Evolutionary conservation across 1,140 invertebrate genomes (phyloP), one percentile per base, ranked within the genome.

Genomic region (Bacillus rossius): DNA sequence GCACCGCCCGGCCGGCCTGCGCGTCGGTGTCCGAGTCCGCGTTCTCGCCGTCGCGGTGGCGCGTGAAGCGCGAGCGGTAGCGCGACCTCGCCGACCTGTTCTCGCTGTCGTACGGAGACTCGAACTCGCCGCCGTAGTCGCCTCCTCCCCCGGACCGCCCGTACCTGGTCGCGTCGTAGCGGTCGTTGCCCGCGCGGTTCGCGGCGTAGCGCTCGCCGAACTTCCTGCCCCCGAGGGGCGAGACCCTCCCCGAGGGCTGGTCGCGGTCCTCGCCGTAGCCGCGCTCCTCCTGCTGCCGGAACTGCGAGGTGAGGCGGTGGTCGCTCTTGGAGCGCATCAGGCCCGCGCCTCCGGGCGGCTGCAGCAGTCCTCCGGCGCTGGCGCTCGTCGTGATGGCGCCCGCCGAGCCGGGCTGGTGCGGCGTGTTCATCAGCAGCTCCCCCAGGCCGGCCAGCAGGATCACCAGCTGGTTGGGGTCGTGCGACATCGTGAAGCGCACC

Each of bases 291-390:
- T 91, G 88, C 67, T 91, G 88, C 23, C 92, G 80, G 73, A 91
- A 94, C 67, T 95, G 92, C 0, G 89, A 84, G 10, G 93, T 92
- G 42, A 96, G 74, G 25, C 94, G 81, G 74, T 96, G 94, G 69
- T 96, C 94, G 71, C 91, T 94, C 73, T 96, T 96, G 58, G 91
- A 94, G 62, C 93, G 81, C 84, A 94, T 94, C 20, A 96, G 74
- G 3, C 91, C 91, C 0, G 83, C 81, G 25, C 79, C 69, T 40
- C 74, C 75, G 10, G 81, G 79, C 10, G 84, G 85, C 61, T 83
- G 83, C 37, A 85, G 69, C 55, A 74, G 69, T 50, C 71, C 71
- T 62, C 72, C 70, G 3, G 68, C 61, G 3, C 69, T 70, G 29
- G 72, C 72, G 14, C 61, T 57, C 19, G 43, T 51, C 14, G 22